Conservation (phyloP, 1,140 invertebrate genomes). For the Drosophila triauraria region DNA sequence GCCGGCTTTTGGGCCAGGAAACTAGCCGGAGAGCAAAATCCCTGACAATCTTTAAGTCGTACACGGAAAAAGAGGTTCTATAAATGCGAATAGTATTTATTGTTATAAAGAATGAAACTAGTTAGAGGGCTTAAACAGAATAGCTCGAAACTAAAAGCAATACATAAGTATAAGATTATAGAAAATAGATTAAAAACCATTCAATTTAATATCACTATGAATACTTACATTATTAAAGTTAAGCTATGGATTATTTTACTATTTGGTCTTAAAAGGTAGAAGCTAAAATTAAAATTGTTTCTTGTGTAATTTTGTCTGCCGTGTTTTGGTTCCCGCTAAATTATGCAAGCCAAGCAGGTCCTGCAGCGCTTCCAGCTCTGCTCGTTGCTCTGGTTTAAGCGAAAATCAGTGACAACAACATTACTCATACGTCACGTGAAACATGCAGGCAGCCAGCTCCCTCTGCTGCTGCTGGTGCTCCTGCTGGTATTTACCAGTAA, state of each 20-base stretch:
- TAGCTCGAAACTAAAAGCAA: too few species aligned
- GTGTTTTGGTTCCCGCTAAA: conserved; percentile 59
- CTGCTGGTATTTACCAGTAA: conserved; percentile 43
- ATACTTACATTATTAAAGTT: too few species aligned
- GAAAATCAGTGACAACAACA: conserved; percentile 80
- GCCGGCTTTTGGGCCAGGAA: conserved; percentile 1
- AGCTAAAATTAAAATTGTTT: background rate
- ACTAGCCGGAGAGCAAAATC: conserved; percentile 44
- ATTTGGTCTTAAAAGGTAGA: too few species aligned
- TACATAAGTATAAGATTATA: too few species aligned
- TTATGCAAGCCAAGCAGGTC: conserved; percentile 66
- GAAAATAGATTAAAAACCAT: too few species aligned
- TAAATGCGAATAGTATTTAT: background rate
- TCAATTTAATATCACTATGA: too few species aligned
- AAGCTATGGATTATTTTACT: too few species aligned
- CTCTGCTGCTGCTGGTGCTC: background rate
- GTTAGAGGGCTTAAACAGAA: too few species aligned
- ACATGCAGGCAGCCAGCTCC: conserved; percentile 37
- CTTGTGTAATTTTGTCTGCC: conserved; percentile 19
- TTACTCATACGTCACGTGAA: conserved; percentile 77
- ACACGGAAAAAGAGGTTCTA: background rate
- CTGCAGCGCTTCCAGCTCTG: conserved; percentile 28
- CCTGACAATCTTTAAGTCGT: conserved; percentile 32
- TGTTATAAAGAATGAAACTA: too few species aligned
- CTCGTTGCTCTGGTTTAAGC: conserved; percentile 59